Percentiles rank a stretch among this genome's conserved stretches.
phyloP scores from a whole-genome alignment of 2,797 vertebrate genomes.

The Perodicticus potto region DNA sequence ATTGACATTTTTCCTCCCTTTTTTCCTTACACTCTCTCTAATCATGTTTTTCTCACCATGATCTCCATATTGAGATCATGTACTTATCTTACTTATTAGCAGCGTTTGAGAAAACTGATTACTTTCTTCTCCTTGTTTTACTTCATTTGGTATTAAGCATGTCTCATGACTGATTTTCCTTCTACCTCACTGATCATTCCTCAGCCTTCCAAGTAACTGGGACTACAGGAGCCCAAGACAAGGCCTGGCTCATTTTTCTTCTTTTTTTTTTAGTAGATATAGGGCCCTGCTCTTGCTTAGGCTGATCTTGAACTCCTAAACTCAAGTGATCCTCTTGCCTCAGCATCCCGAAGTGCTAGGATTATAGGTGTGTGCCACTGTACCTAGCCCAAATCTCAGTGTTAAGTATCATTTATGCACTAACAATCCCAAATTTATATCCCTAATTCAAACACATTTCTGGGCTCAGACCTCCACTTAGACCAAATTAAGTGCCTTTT shows the following conservation, averaged over 20 bases:
- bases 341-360: no score
- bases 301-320: no score
- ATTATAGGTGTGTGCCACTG: no score
- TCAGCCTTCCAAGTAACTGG: no score
- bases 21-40: not conserved
- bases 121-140: not conserved
- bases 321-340: no score
- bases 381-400: not conserved
- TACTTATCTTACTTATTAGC: not conserved
- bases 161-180: not conserved
- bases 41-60: not conserved
- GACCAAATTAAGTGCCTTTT: not conserved
- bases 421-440: not conserved
- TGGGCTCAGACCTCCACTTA: not conserved
- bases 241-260: no score
- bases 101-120: not conserved
- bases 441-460: not conserved
- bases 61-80: not conserved
- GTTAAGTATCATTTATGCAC: constrained; percentile 27
- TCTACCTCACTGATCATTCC: not conserved
- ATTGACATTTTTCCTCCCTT: not conserved
- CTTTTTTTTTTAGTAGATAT: no score
- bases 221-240: no score
- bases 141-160: not conserved
- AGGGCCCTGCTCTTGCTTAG: no score